These are phyloP conservation scores for Haemorhous mexicanus DNA, from an alignment of 2,113 vertebrate species.

Conservation along the genomic window DNA sequence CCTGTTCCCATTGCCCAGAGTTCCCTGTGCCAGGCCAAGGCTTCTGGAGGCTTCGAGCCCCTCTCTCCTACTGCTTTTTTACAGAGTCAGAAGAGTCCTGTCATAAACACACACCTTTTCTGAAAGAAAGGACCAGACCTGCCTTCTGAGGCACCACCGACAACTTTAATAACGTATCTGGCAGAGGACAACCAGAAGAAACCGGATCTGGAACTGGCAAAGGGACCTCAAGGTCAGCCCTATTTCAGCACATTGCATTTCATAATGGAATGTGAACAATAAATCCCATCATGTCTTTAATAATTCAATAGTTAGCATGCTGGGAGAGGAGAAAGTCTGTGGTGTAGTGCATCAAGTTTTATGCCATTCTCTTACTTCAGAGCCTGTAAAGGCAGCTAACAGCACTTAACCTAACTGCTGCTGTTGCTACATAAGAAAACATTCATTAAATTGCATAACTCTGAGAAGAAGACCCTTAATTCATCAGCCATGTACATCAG, in stretches of 20 bases:
- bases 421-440: slow-evolving; percentile 14
- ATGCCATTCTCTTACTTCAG: not conserved
- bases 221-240: not conserved
- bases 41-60: not conserved
- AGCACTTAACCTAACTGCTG: slow-evolving; percentile 1
- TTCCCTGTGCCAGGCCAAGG: fast-evolving
- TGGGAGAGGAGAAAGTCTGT: not conserved
- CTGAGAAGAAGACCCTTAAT: slow-evolving; percentile 3
- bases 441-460: not conserved
- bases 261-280: not conserved
- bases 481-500: not conserved
- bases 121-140: not conserved
- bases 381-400: not conserved
- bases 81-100: not conserved
- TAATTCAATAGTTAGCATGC: not conserved
- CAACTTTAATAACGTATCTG: not conserved
- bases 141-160: not conserved
- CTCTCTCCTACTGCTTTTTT: not conserved
- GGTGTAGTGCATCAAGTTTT: not conserved
- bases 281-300: not conserved
- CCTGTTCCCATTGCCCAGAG: not conserved
- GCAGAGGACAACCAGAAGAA: not conserved
- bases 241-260: not conserved
- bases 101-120: not conserved
- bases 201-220: not conserved